phyloP scores from a whole-genome alignment of 2,888 invertebrate genomes.

The Dermolepida albohirtum region DNA sequence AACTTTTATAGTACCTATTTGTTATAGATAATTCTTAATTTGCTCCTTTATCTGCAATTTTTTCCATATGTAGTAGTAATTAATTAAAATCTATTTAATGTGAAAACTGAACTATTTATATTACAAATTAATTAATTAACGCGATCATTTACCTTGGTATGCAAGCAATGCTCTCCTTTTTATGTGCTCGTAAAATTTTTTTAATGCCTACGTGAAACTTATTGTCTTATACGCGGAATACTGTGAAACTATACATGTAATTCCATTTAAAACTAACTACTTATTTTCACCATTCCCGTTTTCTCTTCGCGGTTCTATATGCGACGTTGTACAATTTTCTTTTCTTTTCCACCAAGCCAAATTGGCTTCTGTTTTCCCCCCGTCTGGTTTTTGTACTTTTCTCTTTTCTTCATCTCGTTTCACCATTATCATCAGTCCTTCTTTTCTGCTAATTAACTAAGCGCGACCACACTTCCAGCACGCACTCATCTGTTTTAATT shows the following conservation, averaged over 20 bases:
- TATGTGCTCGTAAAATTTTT: too few species aligned
- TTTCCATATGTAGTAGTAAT: too few species aligned
- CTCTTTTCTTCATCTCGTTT: constrained; percentile 1
- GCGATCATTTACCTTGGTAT: too few species aligned
- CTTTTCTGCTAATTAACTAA: constrained; percentile 26
- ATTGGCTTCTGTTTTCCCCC: constrained; percentile 18
- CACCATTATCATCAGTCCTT: constrained; percentile 12
- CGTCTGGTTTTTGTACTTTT: constrained; percentile 1
- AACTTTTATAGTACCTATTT: too few species aligned
- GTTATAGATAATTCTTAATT: too few species aligned
- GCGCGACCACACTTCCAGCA: constrained; percentile 35
- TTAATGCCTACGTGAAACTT: too few species aligned
- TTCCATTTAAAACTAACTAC: constrained; percentile 18
- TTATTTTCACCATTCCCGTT: constrained; percentile 13
- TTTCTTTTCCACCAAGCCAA: constrained; percentile 18
- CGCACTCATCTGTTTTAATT: constrained; percentile 37
- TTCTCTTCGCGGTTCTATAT: constrained; percentile 29
- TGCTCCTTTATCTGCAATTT: too few species aligned
- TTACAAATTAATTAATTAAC: too few species aligned
- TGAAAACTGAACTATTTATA: too few species aligned
- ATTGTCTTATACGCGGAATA: too few species aligned
- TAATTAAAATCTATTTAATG: too few species aligned
- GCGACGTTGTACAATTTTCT: neutral
- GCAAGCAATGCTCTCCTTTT: too few species aligned
- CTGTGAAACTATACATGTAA: neutral